Conservation (phyloP, 2,113 vertebrate species). For the Eretmochelys imbricata region DNA sequence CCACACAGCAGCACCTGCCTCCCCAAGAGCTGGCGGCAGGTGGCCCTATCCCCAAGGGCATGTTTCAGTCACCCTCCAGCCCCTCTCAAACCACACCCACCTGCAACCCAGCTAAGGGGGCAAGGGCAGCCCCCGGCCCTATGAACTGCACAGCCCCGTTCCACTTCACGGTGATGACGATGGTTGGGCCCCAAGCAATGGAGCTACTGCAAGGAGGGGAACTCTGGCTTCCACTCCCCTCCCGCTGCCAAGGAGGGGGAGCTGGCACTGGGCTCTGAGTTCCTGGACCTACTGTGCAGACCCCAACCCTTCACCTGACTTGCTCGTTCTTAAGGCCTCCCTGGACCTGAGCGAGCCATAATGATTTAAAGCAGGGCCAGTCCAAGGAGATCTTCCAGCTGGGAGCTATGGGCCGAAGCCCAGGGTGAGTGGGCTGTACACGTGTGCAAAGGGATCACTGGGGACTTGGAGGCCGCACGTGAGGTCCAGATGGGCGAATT, state of each 20-base stretch:
- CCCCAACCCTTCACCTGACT: accelerated
- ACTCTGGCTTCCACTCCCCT: accelerated
- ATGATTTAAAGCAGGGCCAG: neutral
- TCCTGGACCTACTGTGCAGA: too few relatives aligned
- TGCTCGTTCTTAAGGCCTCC: neutral
- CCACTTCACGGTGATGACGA: neutral
- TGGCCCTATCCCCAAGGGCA: neutral
- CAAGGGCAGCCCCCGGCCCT: too few relatives aligned
- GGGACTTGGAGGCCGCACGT: neutral
- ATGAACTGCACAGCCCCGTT: neutral
- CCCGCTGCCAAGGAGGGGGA: accelerated
- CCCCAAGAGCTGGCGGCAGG: neutral
- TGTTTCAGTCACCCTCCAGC: neutral
- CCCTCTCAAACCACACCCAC: neutral
- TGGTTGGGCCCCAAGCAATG: neutral
- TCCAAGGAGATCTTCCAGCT: neutral
- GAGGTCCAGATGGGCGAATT: neutral
- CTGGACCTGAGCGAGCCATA: neutral
- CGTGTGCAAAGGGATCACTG: neutral
- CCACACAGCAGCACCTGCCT: neutral
- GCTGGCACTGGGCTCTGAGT: neutral
- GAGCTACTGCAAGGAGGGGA: neutral
- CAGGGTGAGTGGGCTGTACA: neutral
- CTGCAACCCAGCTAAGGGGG: neutral
- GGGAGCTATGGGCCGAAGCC: neutral